Evolutionary conservation across 2,113 vertebrate species (phyloP).

Genomic region (Columba livia): DNA sequence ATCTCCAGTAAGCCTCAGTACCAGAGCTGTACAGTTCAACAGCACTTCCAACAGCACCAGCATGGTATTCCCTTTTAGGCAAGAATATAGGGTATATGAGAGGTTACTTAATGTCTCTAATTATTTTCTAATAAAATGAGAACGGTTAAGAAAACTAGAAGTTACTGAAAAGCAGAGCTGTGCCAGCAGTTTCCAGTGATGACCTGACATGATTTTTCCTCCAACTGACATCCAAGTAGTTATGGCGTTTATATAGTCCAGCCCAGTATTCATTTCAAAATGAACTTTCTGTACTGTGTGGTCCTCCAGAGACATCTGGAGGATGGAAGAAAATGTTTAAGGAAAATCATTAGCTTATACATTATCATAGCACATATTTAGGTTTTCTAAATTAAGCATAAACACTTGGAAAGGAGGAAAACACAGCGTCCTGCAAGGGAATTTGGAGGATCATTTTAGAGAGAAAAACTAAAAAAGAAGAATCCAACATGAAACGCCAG

Average conservation of each 20-base stretch:
- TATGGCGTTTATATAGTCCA: not conserved
- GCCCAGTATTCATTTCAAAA: not conserved
- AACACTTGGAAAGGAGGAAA: not conserved
- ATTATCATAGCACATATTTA: not conserved
- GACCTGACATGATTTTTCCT: not conserved
- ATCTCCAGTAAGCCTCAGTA: not conserved
- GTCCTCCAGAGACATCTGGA: not conserved
- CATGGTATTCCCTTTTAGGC: not conserved
- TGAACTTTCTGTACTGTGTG: not conserved
- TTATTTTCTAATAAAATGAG: not conserved
- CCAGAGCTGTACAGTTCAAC: not conserved
- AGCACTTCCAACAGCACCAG: not conserved
- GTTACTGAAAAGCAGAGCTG: not conserved
- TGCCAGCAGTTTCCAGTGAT: not conserved
- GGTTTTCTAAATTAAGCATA: not conserved
- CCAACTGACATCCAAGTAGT: not conserved
- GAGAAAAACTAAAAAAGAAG: not conserved
- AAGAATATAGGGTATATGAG: not conserved
- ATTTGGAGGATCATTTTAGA: not conserved
- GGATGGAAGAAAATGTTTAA: slow-evolving; percentile 4
- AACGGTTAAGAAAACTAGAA: not conserved
- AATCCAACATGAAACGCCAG: not conserved
- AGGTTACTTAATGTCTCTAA: not conserved
- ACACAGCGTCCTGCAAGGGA: not conserved
- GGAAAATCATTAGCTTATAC: not conserved